These are phyloP conservation scores for Cairina moschata DNA, from an alignment of 2,113 vertebrate genomes.

Conservation along the genomic window DNA sequence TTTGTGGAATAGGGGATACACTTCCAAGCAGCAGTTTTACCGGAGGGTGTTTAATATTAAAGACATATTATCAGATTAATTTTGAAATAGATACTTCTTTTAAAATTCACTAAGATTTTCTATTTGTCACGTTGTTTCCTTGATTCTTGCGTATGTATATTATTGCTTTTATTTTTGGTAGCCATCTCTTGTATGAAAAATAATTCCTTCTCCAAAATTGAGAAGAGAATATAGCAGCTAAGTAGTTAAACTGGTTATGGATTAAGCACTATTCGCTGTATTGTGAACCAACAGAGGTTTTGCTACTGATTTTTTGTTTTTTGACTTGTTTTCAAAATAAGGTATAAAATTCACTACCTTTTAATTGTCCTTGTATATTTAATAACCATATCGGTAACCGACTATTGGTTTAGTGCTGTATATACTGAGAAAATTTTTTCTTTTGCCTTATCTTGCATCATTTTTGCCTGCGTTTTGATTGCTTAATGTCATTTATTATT, in stretches of 20 bases:
- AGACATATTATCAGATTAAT: not conserved
- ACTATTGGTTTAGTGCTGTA: not conserved
- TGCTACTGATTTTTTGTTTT: not conserved
- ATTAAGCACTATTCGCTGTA: not conserved
- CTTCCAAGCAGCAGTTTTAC: not conserved
- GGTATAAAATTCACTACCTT: not conserved
- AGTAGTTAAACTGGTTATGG: not conserved
- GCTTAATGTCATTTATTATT: not conserved
- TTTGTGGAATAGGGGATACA: not conserved
- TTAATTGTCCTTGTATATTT: not conserved
- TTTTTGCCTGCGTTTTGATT: not conserved
- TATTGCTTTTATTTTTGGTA: not conserved
- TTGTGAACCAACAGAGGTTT: not conserved
- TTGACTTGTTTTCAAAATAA: not conserved
- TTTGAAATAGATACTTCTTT: not conserved
- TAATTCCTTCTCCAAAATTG: not conserved
- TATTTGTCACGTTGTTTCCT: not conserved
- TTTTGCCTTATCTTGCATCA: not conserved
- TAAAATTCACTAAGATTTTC: not conserved
- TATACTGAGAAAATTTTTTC: not conserved
- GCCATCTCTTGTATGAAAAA: not conserved
- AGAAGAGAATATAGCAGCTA: not conserved
- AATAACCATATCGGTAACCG: not conserved
- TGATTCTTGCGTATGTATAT: not conserved
- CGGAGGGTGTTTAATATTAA: not conserved